Conservation (phyloP, 2,888 invertebrate species). For the Ectemnius continuus region DNA sequence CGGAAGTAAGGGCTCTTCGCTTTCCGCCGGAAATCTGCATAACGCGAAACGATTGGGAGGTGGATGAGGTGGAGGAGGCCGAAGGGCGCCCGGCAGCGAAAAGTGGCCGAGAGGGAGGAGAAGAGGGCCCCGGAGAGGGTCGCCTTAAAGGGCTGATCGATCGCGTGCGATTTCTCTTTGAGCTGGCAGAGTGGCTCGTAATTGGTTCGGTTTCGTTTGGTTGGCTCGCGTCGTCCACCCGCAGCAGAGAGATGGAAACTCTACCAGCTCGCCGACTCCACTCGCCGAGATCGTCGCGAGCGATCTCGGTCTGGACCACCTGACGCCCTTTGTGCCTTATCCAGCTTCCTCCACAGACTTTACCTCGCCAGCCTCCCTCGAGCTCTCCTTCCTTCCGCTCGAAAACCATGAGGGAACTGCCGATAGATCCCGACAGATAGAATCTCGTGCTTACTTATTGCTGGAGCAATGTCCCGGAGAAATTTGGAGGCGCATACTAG, state of each 20-base stretch:
- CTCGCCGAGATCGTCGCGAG: constrained; percentile 1
- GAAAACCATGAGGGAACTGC: background rate
- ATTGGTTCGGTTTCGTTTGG: constrained; percentile 26
- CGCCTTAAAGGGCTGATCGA: background rate
- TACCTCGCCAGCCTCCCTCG: background rate
- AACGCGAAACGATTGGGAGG: constrained; percentile 6
- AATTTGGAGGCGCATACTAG: background rate
- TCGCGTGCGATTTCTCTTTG: constrained; percentile 2
- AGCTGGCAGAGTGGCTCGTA: constrained; percentile 11
- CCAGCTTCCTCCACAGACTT: background rate
- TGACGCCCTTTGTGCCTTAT: constrained; percentile 26
- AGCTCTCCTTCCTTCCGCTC: background rate
- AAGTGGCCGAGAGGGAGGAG: background rate
- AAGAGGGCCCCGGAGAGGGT: background rate
- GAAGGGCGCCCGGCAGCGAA: background rate
- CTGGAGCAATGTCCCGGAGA: background rate
- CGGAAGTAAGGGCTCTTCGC: constrained; percentile 1
- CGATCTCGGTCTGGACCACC: constrained; percentile 11
- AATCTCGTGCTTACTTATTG: background rate
- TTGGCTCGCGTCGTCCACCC: constrained; percentile 1
- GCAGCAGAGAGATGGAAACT: background rate
- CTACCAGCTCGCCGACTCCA: background rate
- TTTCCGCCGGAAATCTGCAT: background rate
- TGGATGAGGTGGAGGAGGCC: no score
- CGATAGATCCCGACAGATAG: no score